Evolutionary conservation across 2,113 vertebrate species (phyloP), one percentile per base, ranked within the genome.

Genomic region (Sisor rabdophorus): DNA sequence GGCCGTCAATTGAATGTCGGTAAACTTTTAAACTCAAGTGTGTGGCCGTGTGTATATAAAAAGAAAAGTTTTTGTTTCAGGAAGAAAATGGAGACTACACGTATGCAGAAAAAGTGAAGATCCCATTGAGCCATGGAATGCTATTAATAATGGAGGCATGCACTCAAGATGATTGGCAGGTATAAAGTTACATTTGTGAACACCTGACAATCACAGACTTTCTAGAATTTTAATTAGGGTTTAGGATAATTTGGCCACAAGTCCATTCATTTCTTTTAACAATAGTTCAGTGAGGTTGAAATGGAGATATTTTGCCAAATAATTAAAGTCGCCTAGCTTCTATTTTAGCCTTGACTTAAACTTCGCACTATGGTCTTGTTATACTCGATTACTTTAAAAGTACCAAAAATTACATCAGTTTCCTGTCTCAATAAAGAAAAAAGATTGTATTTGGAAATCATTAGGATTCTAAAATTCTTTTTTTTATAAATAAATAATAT

Each of bases 151-250:
- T 99, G 97, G 94, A 95, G 63, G 97, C 94, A 78, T 93, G 94
- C 8, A 95, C 93, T 0, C 97, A 99, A 81, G 93, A 92, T 1
- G 95, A 99, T 3, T 99, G 97, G 96, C 96, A 98, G 96, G 97
- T 91, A 87, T 54, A 75, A 2, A 47, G 20, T n/a, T 40, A 11
- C n/a, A n/a, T 20, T n/a, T n/a, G 28, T 47, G 24, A 11, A 65
- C 15, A 47, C 4, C 24, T 52, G 24, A 52, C 7, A 3, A 19
- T 19, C 22, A 48, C n/a, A 48, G 2, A 13, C n/a, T 47, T 50
- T 20, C 22, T 1, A 16, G 4, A 1, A 30, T 67, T n/a, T 5
- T 28, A 0, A 4, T 69, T 19, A 24, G 47, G 26, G 11, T 50
- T 28, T 52, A 0, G 16, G n/a, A 6, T 20, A n/a, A 48, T 48